Evolutionary conservation across 2,113 vertebrate genomes (phyloP), one percentile per base, ranked within the genome.

Genomic region (Oreotrochilus melanogaster): DNA sequence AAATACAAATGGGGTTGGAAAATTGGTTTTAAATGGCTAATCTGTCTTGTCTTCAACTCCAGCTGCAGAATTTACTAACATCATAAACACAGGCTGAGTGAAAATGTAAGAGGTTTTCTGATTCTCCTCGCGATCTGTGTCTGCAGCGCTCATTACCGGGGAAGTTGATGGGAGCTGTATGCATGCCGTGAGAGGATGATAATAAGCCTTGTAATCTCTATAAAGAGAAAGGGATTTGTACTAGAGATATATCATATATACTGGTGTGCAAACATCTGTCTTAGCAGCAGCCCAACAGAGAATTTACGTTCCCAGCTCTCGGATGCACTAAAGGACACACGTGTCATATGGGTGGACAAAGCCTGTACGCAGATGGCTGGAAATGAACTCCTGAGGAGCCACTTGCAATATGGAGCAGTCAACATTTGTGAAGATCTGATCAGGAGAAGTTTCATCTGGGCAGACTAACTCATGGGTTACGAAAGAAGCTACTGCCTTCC

Each of bases 1-100:
- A 97, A 98, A 97, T 91, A 96, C 72, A 86, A 96, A 93, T 95
- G 83, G 78, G 95, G 96, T 91, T 96, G 88, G 88, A 96, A 94
- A 97, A 97, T 96, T 96, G 93, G 95, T 95, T 98, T 97, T 97
- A 96, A 98, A 93, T 94, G 85, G 81, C 97, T 97, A 89, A 96
- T 96, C 94, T 86, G 88, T 96, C 78, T 94, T 95, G 94, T 88
- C 88, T 97, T 97, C 89, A 86, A 89, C 76, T 93, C 92, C 83
- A 97, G 95, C 86, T 93, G 65, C 74, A 96, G 92, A 96, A 96
- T 96, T 93, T 97, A 95, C 95, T 93, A 96, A 96, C 95, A 96
- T 93, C 87, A 92, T 95, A 97, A 97, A 97, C 81, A 83, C 18
- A 71, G 82, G 51, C 96, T 88, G 95, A 95, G 92, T 72, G 84